Conservation (phyloP, 2,113 vertebrate genomes). For the Peromyscus polionotus region DNA sequence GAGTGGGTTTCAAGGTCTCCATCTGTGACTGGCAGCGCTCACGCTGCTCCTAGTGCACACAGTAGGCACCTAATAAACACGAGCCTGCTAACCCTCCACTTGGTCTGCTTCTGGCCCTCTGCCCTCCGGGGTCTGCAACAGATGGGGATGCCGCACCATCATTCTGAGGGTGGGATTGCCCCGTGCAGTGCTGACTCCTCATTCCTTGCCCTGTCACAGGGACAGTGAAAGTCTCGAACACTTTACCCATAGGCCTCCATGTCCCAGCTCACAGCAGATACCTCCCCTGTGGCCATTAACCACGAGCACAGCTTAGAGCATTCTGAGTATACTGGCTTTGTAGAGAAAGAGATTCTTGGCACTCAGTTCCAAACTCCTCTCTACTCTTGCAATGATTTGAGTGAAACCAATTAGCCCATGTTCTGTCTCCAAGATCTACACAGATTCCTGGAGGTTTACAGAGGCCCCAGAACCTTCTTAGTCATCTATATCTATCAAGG, state of each 20-base stretch:
- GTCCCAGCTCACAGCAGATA: neutral
- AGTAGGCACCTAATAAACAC: neutral
- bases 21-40: rapidly evolving
- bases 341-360: neutral
- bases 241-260: neutral
- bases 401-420: neutral
- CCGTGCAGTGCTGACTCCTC: neutral
- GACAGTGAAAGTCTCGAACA: too few relatives aligned
- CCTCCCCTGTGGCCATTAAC: rapidly evolving
- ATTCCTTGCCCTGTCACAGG: neutral
- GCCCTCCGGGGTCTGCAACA: neutral
- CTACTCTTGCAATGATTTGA: too few relatives aligned
- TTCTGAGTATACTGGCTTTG: neutral
- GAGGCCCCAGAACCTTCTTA: neutral
- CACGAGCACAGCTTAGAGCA: neutral
- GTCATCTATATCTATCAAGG: rapidly evolving
- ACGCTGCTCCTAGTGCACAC: neutral
- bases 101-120: neutral
- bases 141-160: neutral
- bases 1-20: neutral
- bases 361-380: neutral
- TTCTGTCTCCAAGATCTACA: neutral
- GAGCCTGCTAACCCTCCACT: rapidly evolving
- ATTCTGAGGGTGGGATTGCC: neutral
- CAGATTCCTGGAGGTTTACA: too few relatives aligned